Conservation (phyloP, 2,888 invertebrate genomes). For the Drosophila basisetae region DNA sequence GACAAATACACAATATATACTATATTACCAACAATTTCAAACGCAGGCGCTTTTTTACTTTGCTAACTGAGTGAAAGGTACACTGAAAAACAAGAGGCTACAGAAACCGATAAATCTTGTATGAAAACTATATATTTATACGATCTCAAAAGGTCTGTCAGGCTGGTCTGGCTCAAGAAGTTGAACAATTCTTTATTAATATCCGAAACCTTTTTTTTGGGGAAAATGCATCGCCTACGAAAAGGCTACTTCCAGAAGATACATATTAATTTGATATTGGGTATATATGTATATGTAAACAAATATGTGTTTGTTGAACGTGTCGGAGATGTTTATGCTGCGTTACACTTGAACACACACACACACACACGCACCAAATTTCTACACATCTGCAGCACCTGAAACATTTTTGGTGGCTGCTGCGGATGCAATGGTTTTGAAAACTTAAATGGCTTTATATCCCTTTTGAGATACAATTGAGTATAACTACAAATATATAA, state of each 20-base stretch:
- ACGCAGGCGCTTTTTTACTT: slow-evolving; percentile 36
- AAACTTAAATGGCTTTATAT: slow-evolving; percentile 80
- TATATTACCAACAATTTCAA: slow-evolving; percentile 49
- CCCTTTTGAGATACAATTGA: slow-evolving; percentile 80
- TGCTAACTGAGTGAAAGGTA: neutral
- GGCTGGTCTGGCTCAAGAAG: neutral
- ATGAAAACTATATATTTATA: neutral
- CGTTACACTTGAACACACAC: slow-evolving; percentile 12
- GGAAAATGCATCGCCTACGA: neutral
- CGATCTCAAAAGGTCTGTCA: slow-evolving; percentile 17
- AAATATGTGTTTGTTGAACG: slow-evolving; percentile 1
- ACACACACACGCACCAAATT: slow-evolving; percentile 17
- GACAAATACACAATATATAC: slow-evolving; percentile 66
- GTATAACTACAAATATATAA: slow-evolving; percentile 48
- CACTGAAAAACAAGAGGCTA: neutral
- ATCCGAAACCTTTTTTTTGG: slow-evolving; percentile 20
- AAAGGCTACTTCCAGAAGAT: slow-evolving; percentile 26
- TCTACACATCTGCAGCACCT: slow-evolving; percentile 41
- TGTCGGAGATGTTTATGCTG: slow-evolving; percentile 7
- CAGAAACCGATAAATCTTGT: neutral
- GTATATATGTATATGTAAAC: neutral
- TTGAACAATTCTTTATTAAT: slow-evolving; percentile 2
- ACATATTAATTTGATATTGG: slow-evolving; percentile 22
- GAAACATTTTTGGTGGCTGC: slow-evolving; percentile 26
- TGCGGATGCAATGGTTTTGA: slow-evolving; percentile 62